Conservation (phyloP, 2,113 vertebrate genomes). For the Origma solitaria region DNA sequence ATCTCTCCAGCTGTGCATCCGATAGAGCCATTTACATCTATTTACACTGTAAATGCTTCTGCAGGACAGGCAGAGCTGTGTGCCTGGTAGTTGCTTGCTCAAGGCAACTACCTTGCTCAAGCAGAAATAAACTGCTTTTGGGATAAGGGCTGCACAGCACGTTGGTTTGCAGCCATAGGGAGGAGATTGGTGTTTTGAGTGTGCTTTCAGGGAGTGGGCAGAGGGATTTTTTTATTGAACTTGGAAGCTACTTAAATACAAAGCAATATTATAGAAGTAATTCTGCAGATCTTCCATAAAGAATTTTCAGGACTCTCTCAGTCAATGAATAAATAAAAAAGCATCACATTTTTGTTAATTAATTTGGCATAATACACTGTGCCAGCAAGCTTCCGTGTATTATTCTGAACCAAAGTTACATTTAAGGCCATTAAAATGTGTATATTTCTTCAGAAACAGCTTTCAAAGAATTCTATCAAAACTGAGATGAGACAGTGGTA, state of each 20-base stretch:
- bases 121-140: background rate
- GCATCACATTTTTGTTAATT: accelerated
- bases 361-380: background rate
- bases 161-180: background rate
- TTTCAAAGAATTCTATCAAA: background rate
- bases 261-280: background rate
- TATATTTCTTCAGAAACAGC: background rate
- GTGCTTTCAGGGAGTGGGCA: background rate
- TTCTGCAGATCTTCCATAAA: background rate
- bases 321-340: background rate
- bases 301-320: background rate
- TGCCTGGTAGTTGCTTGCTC: background rate
- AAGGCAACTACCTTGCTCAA: no score
- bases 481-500: background rate
- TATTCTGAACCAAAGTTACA: background rate
- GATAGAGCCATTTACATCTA: background rate
- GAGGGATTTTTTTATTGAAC: background rate
- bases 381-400: background rate
- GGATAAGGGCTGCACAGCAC: background rate
- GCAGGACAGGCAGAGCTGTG: background rate
- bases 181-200: background rate
- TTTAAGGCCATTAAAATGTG: background rate
- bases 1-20: background rate
- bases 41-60: background rate
- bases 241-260: background rate